These are phyloP conservation scores for Balearica regulorum DNA, from an alignment of 2,797 vertebrate species.

Conservation along the genomic window DNA sequence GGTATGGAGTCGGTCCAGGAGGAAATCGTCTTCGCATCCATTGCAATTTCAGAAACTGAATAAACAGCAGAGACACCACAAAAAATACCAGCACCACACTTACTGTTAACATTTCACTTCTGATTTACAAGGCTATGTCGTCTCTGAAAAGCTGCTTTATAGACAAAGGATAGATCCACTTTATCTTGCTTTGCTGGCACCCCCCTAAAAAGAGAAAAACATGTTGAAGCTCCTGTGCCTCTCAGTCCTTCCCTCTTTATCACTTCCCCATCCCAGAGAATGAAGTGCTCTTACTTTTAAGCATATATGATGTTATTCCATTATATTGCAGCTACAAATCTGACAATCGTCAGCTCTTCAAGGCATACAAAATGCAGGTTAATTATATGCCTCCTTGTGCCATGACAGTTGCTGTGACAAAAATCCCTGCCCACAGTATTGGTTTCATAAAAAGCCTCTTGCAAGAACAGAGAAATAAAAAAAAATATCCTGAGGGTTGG, in stretches of 20 bases:
- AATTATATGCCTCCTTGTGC: background rate
- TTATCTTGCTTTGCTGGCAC: background rate
- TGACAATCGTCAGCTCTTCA: background rate
- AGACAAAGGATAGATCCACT: background rate
- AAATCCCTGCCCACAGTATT: background rate
- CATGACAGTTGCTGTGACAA: background rate
- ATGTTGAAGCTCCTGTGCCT: background rate
- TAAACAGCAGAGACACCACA: background rate
- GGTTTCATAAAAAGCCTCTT: background rate
- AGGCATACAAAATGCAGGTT: background rate
- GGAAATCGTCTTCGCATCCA: background rate
- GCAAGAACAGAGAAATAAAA: background rate
- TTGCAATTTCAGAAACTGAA: conserved; percentile 12
- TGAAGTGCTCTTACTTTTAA: background rate
- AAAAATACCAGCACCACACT: background rate
- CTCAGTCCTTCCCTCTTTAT: background rate
- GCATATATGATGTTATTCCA: background rate
- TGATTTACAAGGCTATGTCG: background rate
- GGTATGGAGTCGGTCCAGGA: conserved; percentile 57
- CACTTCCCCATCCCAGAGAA: background rate
- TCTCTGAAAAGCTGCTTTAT: background rate
- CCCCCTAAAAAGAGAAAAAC: background rate
- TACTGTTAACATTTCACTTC: conserved; percentile 13
- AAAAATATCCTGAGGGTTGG: background rate
- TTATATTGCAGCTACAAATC: background rate